phyloP scores from a whole-genome alignment of 2,797 vertebrate species.

The Coluber constrictor region DNA sequence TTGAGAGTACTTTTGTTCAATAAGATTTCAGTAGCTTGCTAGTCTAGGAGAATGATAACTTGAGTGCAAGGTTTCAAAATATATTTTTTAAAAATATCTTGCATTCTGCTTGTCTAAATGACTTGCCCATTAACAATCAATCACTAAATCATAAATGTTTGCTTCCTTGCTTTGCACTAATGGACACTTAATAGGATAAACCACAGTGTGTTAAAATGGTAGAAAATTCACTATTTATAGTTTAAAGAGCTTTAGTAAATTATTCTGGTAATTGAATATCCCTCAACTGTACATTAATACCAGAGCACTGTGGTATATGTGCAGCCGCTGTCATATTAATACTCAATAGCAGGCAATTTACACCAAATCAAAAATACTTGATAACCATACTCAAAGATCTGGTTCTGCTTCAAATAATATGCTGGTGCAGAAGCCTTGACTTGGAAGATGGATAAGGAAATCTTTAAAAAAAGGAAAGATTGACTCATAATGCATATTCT shows the following conservation, averaged over 20 bases:
- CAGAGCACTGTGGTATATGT: neutral
- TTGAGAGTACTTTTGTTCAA: neutral
- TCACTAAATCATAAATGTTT: slow-evolving; percentile 14
- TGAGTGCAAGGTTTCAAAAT: neutral
- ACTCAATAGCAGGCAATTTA: neutral
- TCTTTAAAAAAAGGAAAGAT: neutral
- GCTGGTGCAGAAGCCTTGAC: neutral
- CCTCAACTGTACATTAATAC: neutral
- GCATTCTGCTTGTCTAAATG: neutral
- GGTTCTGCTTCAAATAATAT: neutral
- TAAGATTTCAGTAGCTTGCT: neutral
- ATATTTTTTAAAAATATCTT: neutral
- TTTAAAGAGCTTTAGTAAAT: neutral
- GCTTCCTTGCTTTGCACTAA: slow-evolving; percentile 1
- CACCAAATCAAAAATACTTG: neutral
- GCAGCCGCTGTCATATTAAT: neutral
- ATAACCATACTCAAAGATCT: neutral
- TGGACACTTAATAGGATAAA: neutral
- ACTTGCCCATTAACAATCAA: neutral
- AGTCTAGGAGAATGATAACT: neutral
- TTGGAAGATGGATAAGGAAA: neutral
- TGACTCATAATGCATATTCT: neutral
- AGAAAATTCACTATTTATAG: neutral
- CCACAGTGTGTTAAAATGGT: neutral
- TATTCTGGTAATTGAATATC: neutral